A percentile compares a stretch with the other conserved stretches of the same genome.
These are phyloP conservation scores for Vombatus ursinus DNA, from an alignment of 2,113 vertebrate species.

Conservation along the genomic window DNA sequence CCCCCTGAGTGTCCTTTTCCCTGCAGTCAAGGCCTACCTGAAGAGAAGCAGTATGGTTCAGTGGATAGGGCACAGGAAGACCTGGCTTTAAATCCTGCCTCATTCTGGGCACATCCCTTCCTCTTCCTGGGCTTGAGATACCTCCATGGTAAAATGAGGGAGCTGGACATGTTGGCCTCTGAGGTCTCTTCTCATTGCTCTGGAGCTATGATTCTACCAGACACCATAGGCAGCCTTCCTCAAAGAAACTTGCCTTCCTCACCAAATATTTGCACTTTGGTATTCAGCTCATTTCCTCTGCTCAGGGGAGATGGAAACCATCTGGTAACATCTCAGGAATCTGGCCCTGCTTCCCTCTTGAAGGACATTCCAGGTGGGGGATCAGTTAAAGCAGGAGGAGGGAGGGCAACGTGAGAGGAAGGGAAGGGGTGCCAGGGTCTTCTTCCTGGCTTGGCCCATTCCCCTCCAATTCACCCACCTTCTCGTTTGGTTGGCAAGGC, in stretches of 20 bases:
- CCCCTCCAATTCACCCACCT: neutral
- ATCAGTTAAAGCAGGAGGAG: constrained; percentile 41
- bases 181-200: neutral
- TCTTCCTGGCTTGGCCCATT: constrained; percentile 32
- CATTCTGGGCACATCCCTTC: no score
- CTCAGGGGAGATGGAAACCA: constrained; percentile 52
- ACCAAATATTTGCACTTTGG: constrained; percentile 48
- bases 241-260: constrained; percentile 55
- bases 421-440: constrained; percentile 37
- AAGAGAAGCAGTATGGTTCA: neutral
- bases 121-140: neutral
- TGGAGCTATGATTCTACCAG: neutral
- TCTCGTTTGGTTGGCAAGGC: constrained; percentile 19
- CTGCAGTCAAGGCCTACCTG: neutral
- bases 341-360: constrained; percentile 31
- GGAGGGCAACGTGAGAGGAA: constrained; percentile 50
- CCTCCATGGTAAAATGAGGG: neutral
- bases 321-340: constrained; percentile 46
- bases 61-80: neutral
- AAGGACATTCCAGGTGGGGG: neutral
- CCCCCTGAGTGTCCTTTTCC: neutral
- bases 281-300: constrained; percentile 52
- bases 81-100: neutral
- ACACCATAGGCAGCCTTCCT: constrained; percentile 55
- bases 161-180: neutral